A percentile compares a stretch with the other conserved stretches of the same genome.
phyloP scores from a whole-genome alignment of 2,888 invertebrate species.

The Zygogramma bicolorata region DNA sequence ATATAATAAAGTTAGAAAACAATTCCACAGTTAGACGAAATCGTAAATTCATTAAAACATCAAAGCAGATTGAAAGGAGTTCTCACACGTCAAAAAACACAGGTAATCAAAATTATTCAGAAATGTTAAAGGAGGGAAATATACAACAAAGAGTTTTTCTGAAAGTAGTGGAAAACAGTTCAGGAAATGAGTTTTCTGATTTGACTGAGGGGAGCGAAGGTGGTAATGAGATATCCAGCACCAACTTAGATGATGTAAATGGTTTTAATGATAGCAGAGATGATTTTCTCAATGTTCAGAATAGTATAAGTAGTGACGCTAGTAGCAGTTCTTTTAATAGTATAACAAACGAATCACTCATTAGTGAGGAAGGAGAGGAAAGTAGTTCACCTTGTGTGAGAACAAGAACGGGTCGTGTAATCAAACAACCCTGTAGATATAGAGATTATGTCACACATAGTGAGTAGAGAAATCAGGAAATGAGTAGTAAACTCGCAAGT shows the following conservation, averaged over 20 bases:
- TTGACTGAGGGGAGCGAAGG: background rate
- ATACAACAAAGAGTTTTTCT: background rate
- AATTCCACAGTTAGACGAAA: background rate
- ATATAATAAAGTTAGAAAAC: background rate
- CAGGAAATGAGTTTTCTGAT: background rate
- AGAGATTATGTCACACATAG: background rate
- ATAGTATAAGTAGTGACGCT: background rate
- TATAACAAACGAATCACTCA: background rate
- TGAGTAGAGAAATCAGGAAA: background rate
- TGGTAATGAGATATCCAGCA: background rate
- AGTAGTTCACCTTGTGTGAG: background rate
- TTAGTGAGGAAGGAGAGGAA: background rate
- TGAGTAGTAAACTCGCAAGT: background rate
- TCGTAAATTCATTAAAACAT: background rate
- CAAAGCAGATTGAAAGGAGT: background rate
- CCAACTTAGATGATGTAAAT: background rate
- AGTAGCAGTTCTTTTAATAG: background rate
- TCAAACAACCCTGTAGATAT: background rate
- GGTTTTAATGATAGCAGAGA: background rate
- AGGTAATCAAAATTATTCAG: background rate
- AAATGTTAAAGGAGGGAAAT: background rate
- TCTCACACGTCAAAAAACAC: background rate
- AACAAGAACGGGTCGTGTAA: background rate
- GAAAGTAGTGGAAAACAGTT: background rate
- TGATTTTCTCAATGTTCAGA: background rate